Conservation (phyloP, 2,113 vertebrate species). For the Microtus richardsoni region DNA sequence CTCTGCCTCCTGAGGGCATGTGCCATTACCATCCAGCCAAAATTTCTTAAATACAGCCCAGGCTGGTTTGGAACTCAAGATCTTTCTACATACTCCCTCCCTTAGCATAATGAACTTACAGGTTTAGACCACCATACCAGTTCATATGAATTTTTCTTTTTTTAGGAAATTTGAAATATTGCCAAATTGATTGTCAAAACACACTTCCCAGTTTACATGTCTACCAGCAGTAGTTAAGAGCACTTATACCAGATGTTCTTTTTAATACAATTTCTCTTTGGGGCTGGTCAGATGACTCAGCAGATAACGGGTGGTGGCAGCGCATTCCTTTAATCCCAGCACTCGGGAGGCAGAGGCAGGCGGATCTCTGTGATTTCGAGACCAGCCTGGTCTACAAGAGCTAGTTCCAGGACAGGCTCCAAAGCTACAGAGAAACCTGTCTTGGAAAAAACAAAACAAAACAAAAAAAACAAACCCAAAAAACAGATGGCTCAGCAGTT, state of each 20-base stretch:
- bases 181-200: not conserved
- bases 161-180: not conserved
- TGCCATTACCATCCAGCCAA: too few species aligned
- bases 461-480: too few species aligned
- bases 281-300: not conserved
- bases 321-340: too few species aligned
- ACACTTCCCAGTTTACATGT: not conserved
- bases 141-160: not conserved
- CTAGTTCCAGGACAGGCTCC: too few species aligned
- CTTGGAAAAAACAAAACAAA: too few species aligned
- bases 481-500: too few species aligned
- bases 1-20: too few species aligned
- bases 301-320: fast-evolving
- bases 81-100: not conserved
- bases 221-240: not conserved
- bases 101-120: not conserved
- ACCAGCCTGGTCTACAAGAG: too few species aligned
- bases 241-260: not conserved
- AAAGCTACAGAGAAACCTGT: too few species aligned
- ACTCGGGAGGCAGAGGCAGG: too few species aligned
- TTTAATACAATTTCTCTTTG: not conserved
- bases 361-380: too few species aligned
- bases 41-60: not conserved
- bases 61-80: not conserved
- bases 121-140: not conserved